Conservation (phyloP, 1,140 invertebrate species). For the Phocides pigmalion region DNA sequence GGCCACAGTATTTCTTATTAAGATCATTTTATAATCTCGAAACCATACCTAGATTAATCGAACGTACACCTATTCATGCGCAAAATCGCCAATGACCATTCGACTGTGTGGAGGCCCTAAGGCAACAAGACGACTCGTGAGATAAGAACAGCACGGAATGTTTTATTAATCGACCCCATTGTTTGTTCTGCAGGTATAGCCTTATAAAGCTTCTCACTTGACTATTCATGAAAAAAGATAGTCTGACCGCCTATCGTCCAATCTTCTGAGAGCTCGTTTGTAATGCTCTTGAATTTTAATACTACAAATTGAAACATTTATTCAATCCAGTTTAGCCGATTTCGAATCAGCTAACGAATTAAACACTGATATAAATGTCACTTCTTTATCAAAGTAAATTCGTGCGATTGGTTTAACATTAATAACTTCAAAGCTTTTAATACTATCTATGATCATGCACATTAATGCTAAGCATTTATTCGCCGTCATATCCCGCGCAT, state of each 20-base stretch:
- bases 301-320: conserved; percentile 35
- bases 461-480: conserved; percentile 19
- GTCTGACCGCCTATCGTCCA: conserved; percentile 15
- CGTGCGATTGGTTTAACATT: conserved; percentile 12
- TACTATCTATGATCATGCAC: conserved; percentile 9
- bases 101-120: conserved; percentile 17
- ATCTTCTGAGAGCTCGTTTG: conserved; percentile 31
- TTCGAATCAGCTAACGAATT: conserved; percentile 17
- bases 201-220: conserved; percentile 52
- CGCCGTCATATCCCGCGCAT: conserved; percentile 9
- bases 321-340: conserved; percentile 26
- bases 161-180: conserved; percentile 71
- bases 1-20: background rate
- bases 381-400: conserved; percentile 22
- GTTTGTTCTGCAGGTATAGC: conserved; percentile 42
- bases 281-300: conserved; percentile 33
- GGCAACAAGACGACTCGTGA: conserved; percentile 39
- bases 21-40: background rate
- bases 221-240: conserved; percentile 47
- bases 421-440: conserved; percentile 25
- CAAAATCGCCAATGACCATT: conserved; percentile 2
- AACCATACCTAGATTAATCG: background rate
- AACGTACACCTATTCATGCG: background rate
- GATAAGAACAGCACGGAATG: conserved; percentile 54
- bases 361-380: conserved; percentile 25